Base-by-base conservation (phyloP, 2,888 invertebrate species). In the Spilarctia lutea region DNA sequence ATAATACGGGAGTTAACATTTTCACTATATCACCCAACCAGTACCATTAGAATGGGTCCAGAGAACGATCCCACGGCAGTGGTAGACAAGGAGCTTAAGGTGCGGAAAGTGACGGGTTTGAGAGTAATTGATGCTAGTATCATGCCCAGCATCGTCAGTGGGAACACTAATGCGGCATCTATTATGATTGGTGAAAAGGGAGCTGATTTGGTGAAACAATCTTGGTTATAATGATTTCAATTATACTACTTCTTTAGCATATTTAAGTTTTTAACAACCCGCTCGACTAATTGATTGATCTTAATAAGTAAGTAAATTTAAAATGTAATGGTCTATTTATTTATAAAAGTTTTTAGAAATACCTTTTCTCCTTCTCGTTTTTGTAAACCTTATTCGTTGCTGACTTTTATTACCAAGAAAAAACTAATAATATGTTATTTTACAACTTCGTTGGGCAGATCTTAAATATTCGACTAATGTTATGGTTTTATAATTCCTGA, bases 11-110 rank as follows among this genome's bases (percentile, higher is more conserved):
- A 91, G 76, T 68, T 92, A 48, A 92, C 93, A 4, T 89, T 92
- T 77, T 91, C 94, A 1, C 96, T 98, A 63, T 98, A 97, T 84
- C 98, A 98, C 91, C 98, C 98, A 0, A 96, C 96, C 3, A 96
- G 98, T 71, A 96, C 97, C 1, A 94, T 94, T 0, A 97, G 96
- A 89, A 97, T 97, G 97, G 97, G 97, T 6, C 95, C 96, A 0
- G 84, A 85, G 2, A 83, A 75, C 13, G 96, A 96, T 81, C 82
- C 89, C 0, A 87, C 84, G 16, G 91, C 97, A 0, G 97, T 97
- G 0, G 97, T 97, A 0, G 96, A 97, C 83, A 89, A 96, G n/a
- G 92, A 94, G 74, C 87, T 97, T 0, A 96, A 91, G 52, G 96
- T 97, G 0, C 93, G 94, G 30, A 96, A 96, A 0, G 89, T 96